phyloP scores from a whole-genome alignment of 2,797 vertebrate species.

The Dendrocincla tyrannina region DNA sequence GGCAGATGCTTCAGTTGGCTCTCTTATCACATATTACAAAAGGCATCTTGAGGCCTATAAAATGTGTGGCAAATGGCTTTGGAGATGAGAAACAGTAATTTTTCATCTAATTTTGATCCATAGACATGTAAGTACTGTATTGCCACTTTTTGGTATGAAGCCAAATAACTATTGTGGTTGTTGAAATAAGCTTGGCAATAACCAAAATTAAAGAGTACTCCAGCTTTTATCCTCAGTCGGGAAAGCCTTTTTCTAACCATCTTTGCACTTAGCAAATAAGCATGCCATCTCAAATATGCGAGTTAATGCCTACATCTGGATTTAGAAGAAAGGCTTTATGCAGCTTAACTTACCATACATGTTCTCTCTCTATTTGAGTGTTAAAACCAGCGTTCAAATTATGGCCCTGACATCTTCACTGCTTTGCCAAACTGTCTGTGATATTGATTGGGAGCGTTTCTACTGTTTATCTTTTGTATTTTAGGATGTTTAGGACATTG shows the following conservation, averaged over 20 bases:
- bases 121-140: slow-evolving; percentile 76
- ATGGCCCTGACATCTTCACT: slow-evolving; percentile 21
- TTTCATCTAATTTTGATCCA: slow-evolving; percentile 85
- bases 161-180: slow-evolving; percentile 76
- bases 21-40: slow-evolving; percentile 84
- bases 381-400: slow-evolving; percentile 63
- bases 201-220: slow-evolving; percentile 79
- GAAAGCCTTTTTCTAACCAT: slow-evolving; percentile 75
- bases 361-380: slow-evolving; percentile 60
- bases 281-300: slow-evolving; percentile 66
- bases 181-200: slow-evolving; percentile 74
- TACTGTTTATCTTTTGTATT: slow-evolving; percentile 49
- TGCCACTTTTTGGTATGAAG: slow-evolving; percentile 74
- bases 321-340: slow-evolving; percentile 73
- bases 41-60: slow-evolving; percentile 82
- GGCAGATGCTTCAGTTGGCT: slow-evolving; percentile 84
- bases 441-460: slow-evolving; percentile 40
- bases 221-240: slow-evolving; percentile 77
- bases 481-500: not conserved
- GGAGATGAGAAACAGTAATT: slow-evolving; percentile 80
- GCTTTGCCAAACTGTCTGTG: slow-evolving; percentile 38
- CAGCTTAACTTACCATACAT: slow-evolving; percentile 65
- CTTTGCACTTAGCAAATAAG: slow-evolving; percentile 77
- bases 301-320: slow-evolving; percentile 73
- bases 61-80: slow-evolving; percentile 81